These are phyloP conservation scores for Drosophila bocqueti DNA, from an alignment of 1,140 invertebrate genomes.

Conservation along the genomic window DNA sequence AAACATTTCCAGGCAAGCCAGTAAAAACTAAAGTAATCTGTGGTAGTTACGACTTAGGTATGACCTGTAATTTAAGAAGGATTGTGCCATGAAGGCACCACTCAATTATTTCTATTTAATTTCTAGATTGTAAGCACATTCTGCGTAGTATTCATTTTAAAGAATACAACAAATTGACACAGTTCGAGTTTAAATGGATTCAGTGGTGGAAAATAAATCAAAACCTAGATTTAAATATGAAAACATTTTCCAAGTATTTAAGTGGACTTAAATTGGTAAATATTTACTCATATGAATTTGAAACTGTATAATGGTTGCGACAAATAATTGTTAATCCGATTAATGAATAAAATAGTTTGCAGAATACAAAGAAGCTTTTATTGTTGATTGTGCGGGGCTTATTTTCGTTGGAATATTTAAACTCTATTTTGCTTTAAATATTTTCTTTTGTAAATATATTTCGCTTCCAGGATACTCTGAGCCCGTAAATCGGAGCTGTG, in stretches of 20 bases:
- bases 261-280: background rate
- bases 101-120: too few species aligned
- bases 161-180: background rate
- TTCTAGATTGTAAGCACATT: background rate
- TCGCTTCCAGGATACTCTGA: constrained; percentile 31
- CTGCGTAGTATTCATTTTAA: too few species aligned
- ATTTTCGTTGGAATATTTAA: background rate
- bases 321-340: constrained; percentile 3
- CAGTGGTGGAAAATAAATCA: background rate
- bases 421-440: background rate
- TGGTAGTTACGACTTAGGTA: background rate
- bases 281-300: background rate
- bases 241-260: background rate
- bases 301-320: background rate
- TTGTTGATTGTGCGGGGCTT: background rate
- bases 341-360: background rate
- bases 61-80: constrained; percentile 2
- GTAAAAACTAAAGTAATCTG: constrained; percentile 16
- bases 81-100: background rate
- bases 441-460: background rate
- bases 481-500: constrained; percentile 27
- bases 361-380: background rate
- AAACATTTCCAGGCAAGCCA: constrained; percentile 42
- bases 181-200: background rate
- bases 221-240: background rate